These are phyloP conservation scores for Spisula subtruncata DNA, from an alignment of 2,888 invertebrate species.

Conservation along the genomic window DNA sequence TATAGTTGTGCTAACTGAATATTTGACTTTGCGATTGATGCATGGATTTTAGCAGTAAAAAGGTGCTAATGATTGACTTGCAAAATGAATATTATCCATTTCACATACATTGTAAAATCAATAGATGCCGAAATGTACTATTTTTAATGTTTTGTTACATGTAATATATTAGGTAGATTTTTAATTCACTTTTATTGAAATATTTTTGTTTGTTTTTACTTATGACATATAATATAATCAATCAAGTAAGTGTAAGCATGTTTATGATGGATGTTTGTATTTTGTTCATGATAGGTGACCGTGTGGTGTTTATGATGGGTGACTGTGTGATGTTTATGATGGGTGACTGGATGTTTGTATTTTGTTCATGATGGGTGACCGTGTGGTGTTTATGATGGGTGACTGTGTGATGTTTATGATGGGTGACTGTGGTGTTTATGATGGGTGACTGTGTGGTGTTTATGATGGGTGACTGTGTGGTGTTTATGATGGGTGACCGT, in stretches of 20 bases:
- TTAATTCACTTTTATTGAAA: neutral
- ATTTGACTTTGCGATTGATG: neutral
- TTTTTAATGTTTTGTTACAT: neutral
- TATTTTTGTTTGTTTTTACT: neutral
- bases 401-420: too few species aligned
- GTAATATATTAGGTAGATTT: neutral
- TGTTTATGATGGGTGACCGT: too few species aligned
- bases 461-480: too few species aligned
- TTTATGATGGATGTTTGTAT: too few species aligned
- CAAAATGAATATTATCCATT: neutral
- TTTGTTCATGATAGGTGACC: too few species aligned
- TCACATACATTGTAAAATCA: neutral
- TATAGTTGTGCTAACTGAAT: neutral
- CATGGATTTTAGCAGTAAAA: neutral
- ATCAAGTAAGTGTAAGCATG: neutral
- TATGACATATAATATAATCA: neutral
- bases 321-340: too few species aligned
- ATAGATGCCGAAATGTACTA: neutral
- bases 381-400: too few species aligned
- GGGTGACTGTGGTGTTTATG: too few species aligned
- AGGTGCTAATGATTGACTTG: neutral
- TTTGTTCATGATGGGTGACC: too few species aligned
- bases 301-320: too few species aligned
- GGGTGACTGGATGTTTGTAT: too few species aligned
- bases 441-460: too few species aligned